Percentiles rank a stretch among this genome's conserved stretches.
phyloP scores from a whole-genome alignment of 2,888 invertebrate genomes.

The Eilema caniola region DNA sequence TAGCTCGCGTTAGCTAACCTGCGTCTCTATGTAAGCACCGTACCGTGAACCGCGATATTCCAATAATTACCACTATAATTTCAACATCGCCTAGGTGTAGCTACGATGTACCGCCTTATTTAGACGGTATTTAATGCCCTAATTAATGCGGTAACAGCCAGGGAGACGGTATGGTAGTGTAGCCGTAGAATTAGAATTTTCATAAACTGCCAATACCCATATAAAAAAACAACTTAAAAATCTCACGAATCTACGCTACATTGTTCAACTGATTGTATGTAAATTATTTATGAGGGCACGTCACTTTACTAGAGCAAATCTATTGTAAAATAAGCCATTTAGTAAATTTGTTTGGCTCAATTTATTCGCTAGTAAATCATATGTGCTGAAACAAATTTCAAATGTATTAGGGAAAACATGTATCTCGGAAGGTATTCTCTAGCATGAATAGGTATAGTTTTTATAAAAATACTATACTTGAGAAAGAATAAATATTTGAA shows the following conservation, averaged over 20 bases:
- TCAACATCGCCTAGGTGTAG: no score
- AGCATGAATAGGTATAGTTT: neutral
- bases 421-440: neutral
- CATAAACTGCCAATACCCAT: neutral
- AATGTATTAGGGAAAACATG: constrained; percentile 6
- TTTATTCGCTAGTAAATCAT: constrained; percentile 14
- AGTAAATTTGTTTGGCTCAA: constrained; percentile 19
- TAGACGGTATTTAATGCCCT: no score
- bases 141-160: no score
- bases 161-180: no score
- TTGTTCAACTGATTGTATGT: constrained; percentile 14
- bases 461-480: neutral
- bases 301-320: constrained; percentile 11
- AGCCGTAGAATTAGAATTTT: no score
- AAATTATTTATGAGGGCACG: constrained; percentile 20
- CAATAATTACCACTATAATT: no score
- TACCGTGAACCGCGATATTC: no score
- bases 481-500: no score
- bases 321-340: constrained; percentile 17
- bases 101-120: no score
- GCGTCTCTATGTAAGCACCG: no score
- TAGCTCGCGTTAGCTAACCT: no score
- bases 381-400: neutral
- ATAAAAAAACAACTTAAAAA: neutral
- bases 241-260: constrained; percentile 1